Base-by-base conservation (phyloP, 2,888 invertebrate genomes). In the Rhaphigaster nebulosa region DNA sequence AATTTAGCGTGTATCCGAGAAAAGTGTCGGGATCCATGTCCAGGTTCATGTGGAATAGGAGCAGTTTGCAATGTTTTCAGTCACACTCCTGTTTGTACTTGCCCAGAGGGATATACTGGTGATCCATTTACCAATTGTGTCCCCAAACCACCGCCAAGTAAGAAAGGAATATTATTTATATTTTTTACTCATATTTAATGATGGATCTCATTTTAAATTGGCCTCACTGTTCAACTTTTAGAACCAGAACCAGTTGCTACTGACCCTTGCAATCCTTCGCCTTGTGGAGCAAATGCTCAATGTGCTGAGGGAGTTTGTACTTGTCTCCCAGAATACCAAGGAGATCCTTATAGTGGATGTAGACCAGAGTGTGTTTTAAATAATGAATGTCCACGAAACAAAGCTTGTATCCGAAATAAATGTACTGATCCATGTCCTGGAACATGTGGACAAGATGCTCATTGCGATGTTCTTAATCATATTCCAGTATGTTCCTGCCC, bases 21-120 rank as follows among this genome's bases (percentile, higher is more conserved):
- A 93, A 96, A 95, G 93, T 97, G 97, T 93, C 93, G 95, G 38
- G 96, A 97, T 93, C 97, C 96, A n/a, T 97, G 97, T 93, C 95
- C 95, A 45, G 97, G 97, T 92, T 95, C 96, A 91, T 97, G 97
- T 93, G 97, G 97, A 60, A 94, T 96, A 89, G 96, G 97, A 93
- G 97, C 97, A 8, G 96, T 97, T 93, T 98, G 98, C 93, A 95
- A 95, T 90, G 97, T 97, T 6, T 95, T 95, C 92, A 97, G 97
- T 93, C 98, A 98, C 94, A 96, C 96, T 91, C 97, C 98, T 4
- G 95, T 96, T 50, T 97, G 97, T 93, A 95, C 95, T 89, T 97
- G 97, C 93, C 93, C 96, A 84, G 94, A 95, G 65, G 97, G 97
- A 92, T 97, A 96, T 93, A 96, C 96, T 91, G 98, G 98, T 93